phyloP scores from a whole-genome alignment of 2,888 invertebrate species.

The Sisyra nigra region DNA sequence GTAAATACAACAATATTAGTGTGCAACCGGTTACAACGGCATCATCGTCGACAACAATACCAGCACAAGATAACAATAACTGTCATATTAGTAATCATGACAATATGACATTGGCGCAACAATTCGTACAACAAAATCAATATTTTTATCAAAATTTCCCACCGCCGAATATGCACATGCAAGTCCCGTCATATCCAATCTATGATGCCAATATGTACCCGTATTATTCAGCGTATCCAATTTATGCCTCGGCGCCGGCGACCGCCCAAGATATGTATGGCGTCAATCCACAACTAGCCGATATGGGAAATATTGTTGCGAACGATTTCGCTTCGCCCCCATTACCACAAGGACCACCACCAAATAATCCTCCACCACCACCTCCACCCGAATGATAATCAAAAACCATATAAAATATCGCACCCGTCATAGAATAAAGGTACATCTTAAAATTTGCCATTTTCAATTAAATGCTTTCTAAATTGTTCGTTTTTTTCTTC shows the following conservation, averaged over 20 bases:
- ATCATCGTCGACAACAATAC: conserved; percentile 14
- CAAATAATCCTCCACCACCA: conserved; percentile 44
- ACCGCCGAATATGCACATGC: conserved; percentile 7
- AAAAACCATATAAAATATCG: conserved; percentile 11
- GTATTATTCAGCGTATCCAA: conserved; percentile 19
- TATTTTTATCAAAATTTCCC: conserved; percentile 9
- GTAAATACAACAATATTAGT: conserved; percentile 12
- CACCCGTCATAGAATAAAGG: not conserved
- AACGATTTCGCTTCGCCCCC: conserved; percentile 27
- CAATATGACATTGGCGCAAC: conserved; percentile 12
- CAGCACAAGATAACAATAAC: conserved; percentile 26
- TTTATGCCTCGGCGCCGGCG: conserved; percentile 17
- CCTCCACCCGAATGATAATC: conserved; percentile 21
- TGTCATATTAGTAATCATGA: conserved; percentile 20
- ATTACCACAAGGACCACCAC: conserved; percentile 40
- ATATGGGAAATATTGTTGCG: conserved; percentile 3
- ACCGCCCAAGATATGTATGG: conserved; percentile 19
- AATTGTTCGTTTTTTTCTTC: too few species aligned
- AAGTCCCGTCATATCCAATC: not conserved
- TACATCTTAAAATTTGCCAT: too few species aligned
- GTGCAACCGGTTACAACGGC: conserved; percentile 9
- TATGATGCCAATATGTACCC: conserved; percentile 5
- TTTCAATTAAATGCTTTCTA: too few species aligned
- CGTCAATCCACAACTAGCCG: conserved; percentile 15
- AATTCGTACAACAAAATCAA: conserved; percentile 12